Evolutionary conservation across 2,113 vertebrate genomes (phyloP).

Genomic region (Thunnus thynnus): DNA sequence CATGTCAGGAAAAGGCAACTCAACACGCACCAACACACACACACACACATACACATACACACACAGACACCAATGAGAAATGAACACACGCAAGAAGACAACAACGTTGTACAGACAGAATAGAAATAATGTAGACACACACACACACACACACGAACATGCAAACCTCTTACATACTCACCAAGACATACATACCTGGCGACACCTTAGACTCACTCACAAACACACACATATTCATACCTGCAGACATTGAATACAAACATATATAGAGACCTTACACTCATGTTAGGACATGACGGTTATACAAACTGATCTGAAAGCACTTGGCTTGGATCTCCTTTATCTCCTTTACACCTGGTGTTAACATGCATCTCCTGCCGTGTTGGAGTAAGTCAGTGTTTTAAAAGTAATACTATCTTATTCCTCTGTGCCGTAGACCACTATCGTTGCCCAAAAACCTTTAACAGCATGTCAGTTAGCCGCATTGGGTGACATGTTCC

Average conservation of each 20-base stretch:
- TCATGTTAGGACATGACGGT: conserved; percentile 46
- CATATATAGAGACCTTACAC: conserved; percentile 78
- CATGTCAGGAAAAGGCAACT: conserved; percentile 38
- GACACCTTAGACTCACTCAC: conserved; percentile 82
- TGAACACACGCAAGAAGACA: conserved; percentile 46
- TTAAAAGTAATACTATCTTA: neutral
- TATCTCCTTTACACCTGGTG: neutral
- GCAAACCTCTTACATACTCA: conserved; percentile 80
- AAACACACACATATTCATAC: conserved; percentile 83
- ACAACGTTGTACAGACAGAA: conserved; percentile 42
- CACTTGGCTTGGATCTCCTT: conserved; percentile 13
- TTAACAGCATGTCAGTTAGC: too few species aligned
- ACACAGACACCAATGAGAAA: conserved; percentile 36
- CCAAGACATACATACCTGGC: conserved; percentile 83
- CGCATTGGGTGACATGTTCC: too few species aligned
- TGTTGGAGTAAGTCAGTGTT: neutral
- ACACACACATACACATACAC: neutral
- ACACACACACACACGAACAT: conserved; percentile 61
- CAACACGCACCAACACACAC: conserved; percentile 18
- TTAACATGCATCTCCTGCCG: neutral
- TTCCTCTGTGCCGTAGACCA: too few species aligned
- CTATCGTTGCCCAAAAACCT: too few species aligned
- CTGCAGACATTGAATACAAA: conserved; percentile 83
- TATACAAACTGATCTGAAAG: conserved; percentile 57
- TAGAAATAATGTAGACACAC: conserved; percentile 42